Conservation (phyloP, 2,797 vertebrate species). For the Trematomus bernacchii region DNA sequence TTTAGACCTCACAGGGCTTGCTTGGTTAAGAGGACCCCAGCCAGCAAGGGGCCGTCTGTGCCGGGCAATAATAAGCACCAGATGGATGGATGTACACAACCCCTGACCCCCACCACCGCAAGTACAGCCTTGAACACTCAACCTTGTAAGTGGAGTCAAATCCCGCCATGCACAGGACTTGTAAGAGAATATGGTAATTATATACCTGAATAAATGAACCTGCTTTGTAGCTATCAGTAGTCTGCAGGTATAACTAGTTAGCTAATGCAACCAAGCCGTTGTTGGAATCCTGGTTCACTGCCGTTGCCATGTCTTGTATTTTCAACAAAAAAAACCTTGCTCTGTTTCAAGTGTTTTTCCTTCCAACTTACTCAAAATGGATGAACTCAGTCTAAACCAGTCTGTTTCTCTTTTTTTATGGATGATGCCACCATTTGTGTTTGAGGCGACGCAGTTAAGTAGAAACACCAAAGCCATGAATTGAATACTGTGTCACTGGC, state of each 20-base stretch:
- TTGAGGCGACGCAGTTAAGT: conserved; percentile 26
- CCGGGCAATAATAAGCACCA: conserved; percentile 57
- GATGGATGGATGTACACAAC: conserved; percentile 58
- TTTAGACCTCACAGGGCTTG: conserved; percentile 64
- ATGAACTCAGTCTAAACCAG: conserved; percentile 29
- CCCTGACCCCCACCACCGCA: conserved; percentile 40
- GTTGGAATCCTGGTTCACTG: conserved; percentile 7
- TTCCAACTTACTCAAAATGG: conserved; percentile 7
- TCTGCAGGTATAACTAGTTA: conserved; percentile 1
- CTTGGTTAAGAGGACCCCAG: conserved; percentile 57
- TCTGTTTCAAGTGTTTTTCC: conserved; percentile 27
- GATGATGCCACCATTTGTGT: conserved; percentile 37
- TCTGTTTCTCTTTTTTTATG: conserved; percentile 36
- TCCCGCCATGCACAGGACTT: neutral
- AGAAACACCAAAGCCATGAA: conserved; percentile 42
- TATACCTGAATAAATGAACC: conserved; percentile 1
- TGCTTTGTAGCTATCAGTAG: neutral
- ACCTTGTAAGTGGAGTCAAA: conserved; percentile 24
- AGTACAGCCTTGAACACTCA: conserved; percentile 33
- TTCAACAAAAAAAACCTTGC: conserved; percentile 3
- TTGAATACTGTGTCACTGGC: conserved; percentile 41
- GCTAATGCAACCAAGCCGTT: neutral
- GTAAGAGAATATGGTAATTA: conserved; percentile 11
- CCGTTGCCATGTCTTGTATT: conserved; percentile 5
- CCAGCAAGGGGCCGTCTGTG: conserved; percentile 33